Percentiles rank a stretch among this genome's conserved stretches.
Evolutionary conservation across 2,113 vertebrate genomes (phyloP).

Genomic region (Neoarius graeffei): DNA sequence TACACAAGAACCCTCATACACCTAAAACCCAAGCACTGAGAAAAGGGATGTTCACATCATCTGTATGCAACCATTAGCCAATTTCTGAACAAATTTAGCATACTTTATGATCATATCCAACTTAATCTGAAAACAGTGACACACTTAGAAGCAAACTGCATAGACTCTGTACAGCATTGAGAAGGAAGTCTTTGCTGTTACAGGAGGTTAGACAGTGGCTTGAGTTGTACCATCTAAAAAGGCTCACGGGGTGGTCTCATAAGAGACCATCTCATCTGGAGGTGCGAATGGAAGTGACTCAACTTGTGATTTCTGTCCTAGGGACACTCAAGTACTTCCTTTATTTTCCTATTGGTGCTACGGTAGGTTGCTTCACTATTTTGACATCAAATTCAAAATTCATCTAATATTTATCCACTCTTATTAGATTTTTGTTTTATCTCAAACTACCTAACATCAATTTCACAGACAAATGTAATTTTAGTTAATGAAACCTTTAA

Average conservation of each 20-base stretch:
- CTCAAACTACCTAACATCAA: not conserved
- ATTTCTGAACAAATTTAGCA: not conserved
- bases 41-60: not conserved
- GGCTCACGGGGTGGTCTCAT: constrained; percentile 3
- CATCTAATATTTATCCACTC: not conserved
- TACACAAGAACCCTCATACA: not conserved
- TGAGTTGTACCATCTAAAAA: constrained; percentile 26
- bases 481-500: constrained; percentile 23
- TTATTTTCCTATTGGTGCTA: not conserved
- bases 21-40: not conserved
- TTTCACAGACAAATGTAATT: constrained; percentile 26
- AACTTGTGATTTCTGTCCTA: constrained; percentile 4
- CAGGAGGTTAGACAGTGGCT: constrained; percentile 2
- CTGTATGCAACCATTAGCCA: not conserved
- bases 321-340: not conserved
- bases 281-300: constrained; percentile 46
- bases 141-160: not conserved
- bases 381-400: not conserved
- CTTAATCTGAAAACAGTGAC: not conserved
- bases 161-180: not conserved
- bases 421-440: not conserved
- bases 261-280: constrained; percentile 40
- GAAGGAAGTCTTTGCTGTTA: not conserved
- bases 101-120: not conserved
- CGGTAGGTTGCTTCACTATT: not conserved